A percentile compares a stretch with the other conserved stretches of the same genome.
phyloP scores from a whole-genome alignment of 2,113 vertebrate genomes.

The Fulmarus glacialis region DNA sequence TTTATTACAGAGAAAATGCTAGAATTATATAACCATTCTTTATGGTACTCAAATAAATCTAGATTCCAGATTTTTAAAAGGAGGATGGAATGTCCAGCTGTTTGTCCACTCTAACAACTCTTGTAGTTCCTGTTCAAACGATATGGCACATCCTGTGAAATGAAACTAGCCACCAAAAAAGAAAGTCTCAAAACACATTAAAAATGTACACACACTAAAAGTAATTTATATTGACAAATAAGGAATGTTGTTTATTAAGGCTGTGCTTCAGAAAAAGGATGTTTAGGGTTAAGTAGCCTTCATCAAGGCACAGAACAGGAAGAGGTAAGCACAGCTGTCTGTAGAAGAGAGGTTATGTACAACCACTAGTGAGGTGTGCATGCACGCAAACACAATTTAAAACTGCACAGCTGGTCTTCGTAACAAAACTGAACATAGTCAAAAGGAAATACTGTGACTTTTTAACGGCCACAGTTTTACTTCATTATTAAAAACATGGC shows the following conservation, averaged over 20 bases:
- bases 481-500: slow-evolving; percentile 74
- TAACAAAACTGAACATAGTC: slow-evolving; percentile 62
- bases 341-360: slow-evolving; percentile 70
- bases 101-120: slow-evolving; percentile 67
- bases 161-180: slow-evolving; percentile 69
- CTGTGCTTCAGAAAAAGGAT: slow-evolving; percentile 75
- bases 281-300: slow-evolving; percentile 73
- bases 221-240: slow-evolving; percentile 79
- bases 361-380: slow-evolving; percentile 81
- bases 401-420: slow-evolving; percentile 72
- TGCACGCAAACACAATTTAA: slow-evolving; percentile 76
- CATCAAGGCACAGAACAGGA: slow-evolving; percentile 77
- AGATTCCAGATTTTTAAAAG: slow-evolving; percentile 72
- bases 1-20: slow-evolving; percentile 76
- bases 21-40: slow-evolving; percentile 69
- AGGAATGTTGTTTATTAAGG: slow-evolving; percentile 80
- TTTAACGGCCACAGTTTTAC: slow-evolving; percentile 73
- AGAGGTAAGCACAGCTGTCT: slow-evolving; percentile 73
- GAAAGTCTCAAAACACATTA: slow-evolving; percentile 63
- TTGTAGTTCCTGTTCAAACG: slow-evolving; percentile 71
- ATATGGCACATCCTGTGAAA: slow-evolving; percentile 84
- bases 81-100: slow-evolving; percentile 78
- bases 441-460: slow-evolving; percentile 71
- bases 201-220: slow-evolving; percentile 73
- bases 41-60: slow-evolving; percentile 71